These are phyloP conservation scores for Globodera rostochiensis DNA, from an alignment of 1,140 invertebrate genomes.

Conservation along the genomic window DNA sequence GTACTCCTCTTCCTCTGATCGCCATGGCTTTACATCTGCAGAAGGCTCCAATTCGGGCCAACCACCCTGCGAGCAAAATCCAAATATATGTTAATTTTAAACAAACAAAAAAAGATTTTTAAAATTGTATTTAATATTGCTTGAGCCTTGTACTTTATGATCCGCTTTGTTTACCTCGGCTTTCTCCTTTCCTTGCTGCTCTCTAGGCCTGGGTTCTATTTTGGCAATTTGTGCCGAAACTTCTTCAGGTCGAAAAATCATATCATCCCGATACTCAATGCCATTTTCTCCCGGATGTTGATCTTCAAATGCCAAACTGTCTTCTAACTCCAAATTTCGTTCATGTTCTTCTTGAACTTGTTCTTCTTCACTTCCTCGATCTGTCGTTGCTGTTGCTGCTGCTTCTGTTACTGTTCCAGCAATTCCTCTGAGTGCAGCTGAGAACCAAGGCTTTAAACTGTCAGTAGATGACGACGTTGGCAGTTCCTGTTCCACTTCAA, in stretches of 20 bases:
- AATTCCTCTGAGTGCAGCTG: neutral
- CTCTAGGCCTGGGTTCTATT: neutral
- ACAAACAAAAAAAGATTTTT: too few species aligned
- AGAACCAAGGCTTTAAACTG: neutral
- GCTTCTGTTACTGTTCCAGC: neutral
- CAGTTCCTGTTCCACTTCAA: neutral
- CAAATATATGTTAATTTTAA: too few species aligned
- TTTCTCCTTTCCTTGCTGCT: neutral
- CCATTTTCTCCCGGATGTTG: neutral
- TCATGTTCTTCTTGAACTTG: conserved; percentile 1
- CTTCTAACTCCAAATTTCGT: conserved; percentile 3
- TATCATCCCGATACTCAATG: neutral
- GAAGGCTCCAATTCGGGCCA: neutral
- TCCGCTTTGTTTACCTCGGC: too few species aligned
- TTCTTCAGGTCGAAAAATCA: neutral
- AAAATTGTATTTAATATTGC: too few species aligned
- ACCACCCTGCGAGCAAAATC: neutral
- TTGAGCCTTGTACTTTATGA: too few species aligned
- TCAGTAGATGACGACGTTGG: neutral
- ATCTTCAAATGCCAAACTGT: conserved; percentile 8
- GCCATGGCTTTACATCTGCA: too few species aligned
- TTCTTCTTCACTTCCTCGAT: neutral
- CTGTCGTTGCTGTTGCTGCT: neutral
- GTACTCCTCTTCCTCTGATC: neutral
- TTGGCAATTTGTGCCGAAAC: neutral